Percentiles rank a stretch among this genome's conserved stretches.
Evolutionary conservation across 2,888 invertebrate genomes (phyloP).

Genomic region (Campaea margaritaria): DNA sequence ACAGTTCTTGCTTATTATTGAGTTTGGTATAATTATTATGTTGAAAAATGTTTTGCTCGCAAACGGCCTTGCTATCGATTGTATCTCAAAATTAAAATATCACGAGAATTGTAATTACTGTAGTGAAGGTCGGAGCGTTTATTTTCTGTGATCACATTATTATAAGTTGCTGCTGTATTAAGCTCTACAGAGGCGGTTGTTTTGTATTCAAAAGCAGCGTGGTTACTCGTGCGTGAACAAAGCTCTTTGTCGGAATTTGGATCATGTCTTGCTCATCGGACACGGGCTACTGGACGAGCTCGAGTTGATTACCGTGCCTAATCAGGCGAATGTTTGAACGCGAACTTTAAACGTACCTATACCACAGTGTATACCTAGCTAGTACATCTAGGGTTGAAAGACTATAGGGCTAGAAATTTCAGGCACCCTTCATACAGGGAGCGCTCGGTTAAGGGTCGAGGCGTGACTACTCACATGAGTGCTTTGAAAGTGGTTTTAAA

Average conservation of each 20-base stretch:
- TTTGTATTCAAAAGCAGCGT: constrained; percentile 24
- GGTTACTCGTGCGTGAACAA: constrained; percentile 20
- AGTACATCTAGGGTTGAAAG: not conserved
- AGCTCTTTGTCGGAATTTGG: constrained; percentile 25
- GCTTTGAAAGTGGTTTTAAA: constrained; percentile 15
- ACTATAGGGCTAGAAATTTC: not conserved
- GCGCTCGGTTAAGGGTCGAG: constrained; percentile 12
- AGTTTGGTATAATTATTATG: constrained; percentile 16
- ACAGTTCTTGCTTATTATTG: constrained; percentile 12
- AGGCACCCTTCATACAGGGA: constrained; percentile 6
- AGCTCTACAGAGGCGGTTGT: constrained; percentile 6
- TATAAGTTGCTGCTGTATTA: constrained; percentile 9
- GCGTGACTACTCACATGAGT: constrained; percentile 26
- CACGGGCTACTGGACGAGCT: constrained; percentile 19
- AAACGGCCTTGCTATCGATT: constrained; percentile 25
- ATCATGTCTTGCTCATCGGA: constrained; percentile 16
- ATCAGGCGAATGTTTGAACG: not conserved
- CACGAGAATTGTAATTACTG: constrained; percentile 22
- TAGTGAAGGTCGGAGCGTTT: constrained; percentile 15
- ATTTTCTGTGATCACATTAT: constrained; percentile 10
- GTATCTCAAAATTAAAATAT: constrained; percentile 22
- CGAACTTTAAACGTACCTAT: not conserved
- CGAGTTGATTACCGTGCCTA: constrained; percentile 13
- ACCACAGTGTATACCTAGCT: not conserved
- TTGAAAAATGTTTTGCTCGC: constrained; percentile 19